phyloP scores from a whole-genome alignment of 2,797 vertebrate genomes.

The Lycodopsis pacificus region DNA sequence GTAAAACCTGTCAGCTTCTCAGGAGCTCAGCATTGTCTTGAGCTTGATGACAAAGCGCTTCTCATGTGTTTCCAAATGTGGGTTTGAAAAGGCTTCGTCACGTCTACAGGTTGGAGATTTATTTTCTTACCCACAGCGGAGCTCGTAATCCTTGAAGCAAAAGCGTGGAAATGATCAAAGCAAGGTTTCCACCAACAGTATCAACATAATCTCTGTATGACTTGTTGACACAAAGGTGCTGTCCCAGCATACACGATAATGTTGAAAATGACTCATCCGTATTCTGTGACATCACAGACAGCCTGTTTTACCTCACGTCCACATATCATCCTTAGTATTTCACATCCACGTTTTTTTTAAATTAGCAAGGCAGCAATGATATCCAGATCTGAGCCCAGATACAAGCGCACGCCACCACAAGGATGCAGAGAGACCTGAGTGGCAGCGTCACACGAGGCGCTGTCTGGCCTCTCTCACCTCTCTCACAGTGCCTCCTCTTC shows the following conservation, averaged over 20 bases:
- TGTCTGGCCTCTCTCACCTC: conserved; percentile 74
- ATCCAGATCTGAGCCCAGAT: conserved; percentile 44
- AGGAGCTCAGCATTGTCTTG: conserved; percentile 26
- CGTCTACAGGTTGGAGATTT: conserved; percentile 16
- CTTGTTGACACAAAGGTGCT: conserved; percentile 52
- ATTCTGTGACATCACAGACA: conserved; percentile 45
- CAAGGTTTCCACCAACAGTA: conserved; percentile 13
- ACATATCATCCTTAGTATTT: conserved; percentile 24
- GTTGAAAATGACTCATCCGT: conserved; percentile 67
- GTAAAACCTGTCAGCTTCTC: conserved; percentile 34
- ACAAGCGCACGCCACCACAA: conserved; percentile 36
- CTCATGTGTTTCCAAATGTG: conserved; percentile 24
- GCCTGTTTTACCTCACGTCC: conserved; percentile 43
- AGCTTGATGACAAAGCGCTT: conserved; percentile 39
- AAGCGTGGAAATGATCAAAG: conserved; percentile 22
- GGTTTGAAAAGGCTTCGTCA: conserved; percentile 24
- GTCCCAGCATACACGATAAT: conserved; percentile 37
- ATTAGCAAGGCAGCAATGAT: conserved; percentile 7
- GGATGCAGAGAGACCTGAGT: conserved; percentile 57
- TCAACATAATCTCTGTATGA: conserved; percentile 30
- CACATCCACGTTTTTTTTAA: conserved; percentile 15
- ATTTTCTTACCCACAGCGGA: conserved; percentile 7
- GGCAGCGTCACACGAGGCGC: conserved; percentile 55
- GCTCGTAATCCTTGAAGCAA: conserved; percentile 18
- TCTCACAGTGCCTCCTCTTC: conserved; percentile 78